A percentile compares a stretch with the other conserved stretches of the same genome.
Evolutionary conservation across 2,797 vertebrate species (phyloP).

Genomic region (Microctenopoma steveboyesi): DNA sequence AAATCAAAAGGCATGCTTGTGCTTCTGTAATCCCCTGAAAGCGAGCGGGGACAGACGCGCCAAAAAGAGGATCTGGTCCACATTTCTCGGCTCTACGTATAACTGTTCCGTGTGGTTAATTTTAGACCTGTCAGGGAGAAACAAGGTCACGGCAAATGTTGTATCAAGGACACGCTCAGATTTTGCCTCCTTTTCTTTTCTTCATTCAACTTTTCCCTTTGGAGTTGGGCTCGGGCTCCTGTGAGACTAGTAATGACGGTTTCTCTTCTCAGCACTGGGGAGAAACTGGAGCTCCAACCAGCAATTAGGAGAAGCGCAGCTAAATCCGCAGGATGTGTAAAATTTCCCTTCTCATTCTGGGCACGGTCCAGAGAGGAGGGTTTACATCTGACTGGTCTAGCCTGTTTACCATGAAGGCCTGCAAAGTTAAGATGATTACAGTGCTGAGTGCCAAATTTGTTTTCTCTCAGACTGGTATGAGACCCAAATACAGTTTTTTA

Average conservation of each 20-base stretch:
- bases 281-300: slow-evolving; percentile 75
- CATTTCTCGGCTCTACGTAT: slow-evolving; percentile 78
- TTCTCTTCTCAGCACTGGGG: slow-evolving; percentile 67
- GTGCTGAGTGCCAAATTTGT: slow-evolving; percentile 65
- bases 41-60: slow-evolving; percentile 66
- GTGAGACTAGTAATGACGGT: slow-evolving; percentile 75
- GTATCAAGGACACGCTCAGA: slow-evolving; percentile 81
- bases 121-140: slow-evolving; percentile 80
- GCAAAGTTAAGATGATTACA: slow-evolving; percentile 73
- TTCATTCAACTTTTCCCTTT: slow-evolving; percentile 82
- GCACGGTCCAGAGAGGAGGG: slow-evolving; percentile 42
- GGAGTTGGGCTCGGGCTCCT: slow-evolving; percentile 71
- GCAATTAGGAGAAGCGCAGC: slow-evolving; percentile 80
- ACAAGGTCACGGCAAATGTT: slow-evolving; percentile 83
- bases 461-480: slow-evolving; percentile 56
- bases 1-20: slow-evolving; percentile 77
- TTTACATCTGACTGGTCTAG: slow-evolving; percentile 56
- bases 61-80: slow-evolving; percentile 81
- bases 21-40: slow-evolving; percentile 78
- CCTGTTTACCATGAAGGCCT: slow-evolving; percentile 69
- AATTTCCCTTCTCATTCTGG: slow-evolving; percentile 77
- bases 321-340: slow-evolving; percentile 79
- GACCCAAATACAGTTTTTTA: slow-evolving; percentile 41
- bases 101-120: slow-evolving; percentile 79
- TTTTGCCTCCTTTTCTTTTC: slow-evolving; percentile 71